Evolutionary conservation across 1,140 invertebrate species (phyloP).

Genomic region (Zaprionus kolodkinae): DNA sequence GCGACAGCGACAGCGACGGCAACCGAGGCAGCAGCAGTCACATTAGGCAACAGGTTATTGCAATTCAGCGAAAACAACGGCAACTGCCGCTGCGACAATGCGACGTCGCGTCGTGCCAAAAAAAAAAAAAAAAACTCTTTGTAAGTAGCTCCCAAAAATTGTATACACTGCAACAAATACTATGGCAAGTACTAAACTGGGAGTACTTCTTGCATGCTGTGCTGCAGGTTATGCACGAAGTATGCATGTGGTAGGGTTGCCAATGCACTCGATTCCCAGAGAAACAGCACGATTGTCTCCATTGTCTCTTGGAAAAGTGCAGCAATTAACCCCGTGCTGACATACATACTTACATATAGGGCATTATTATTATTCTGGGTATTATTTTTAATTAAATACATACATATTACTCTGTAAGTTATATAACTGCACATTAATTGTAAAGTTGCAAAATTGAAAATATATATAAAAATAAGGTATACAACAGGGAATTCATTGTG

Average conservation of each 20-base stretch:
- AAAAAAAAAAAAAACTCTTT: constrained; percentile 22
- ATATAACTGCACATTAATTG: background rate
- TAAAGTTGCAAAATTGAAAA: background rate
- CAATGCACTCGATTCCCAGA: background rate
- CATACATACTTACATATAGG: background rate
- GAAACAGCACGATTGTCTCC: background rate
- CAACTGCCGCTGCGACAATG: constrained; percentile 50
- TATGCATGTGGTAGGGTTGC: background rate
- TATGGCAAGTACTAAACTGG: constrained; percentile 19
- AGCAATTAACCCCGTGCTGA: background rate
- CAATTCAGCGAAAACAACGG: constrained; percentile 75
- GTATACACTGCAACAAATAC: constrained; percentile 65
- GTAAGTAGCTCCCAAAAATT: constrained; percentile 78
- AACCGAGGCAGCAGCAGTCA: constrained; percentile 26
- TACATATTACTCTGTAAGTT: background rate
- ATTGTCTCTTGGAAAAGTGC: constrained; percentile 4
- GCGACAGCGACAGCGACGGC: background rate
- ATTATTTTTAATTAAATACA: background rate
- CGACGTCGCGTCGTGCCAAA: constrained; percentile 52
- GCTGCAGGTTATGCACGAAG: background rate
- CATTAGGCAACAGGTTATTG: constrained; percentile 81
- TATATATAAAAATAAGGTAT: too few relatives aligned
- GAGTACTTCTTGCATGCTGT: constrained; percentile 2
- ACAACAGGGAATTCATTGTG: too few relatives aligned
- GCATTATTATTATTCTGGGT: background rate